A percentile compares a stretch with the other conserved stretches of the same genome.
phyloP scores from a whole-genome alignment of 2,888 invertebrate species.

The Metopia argyrocephala region DNA sequence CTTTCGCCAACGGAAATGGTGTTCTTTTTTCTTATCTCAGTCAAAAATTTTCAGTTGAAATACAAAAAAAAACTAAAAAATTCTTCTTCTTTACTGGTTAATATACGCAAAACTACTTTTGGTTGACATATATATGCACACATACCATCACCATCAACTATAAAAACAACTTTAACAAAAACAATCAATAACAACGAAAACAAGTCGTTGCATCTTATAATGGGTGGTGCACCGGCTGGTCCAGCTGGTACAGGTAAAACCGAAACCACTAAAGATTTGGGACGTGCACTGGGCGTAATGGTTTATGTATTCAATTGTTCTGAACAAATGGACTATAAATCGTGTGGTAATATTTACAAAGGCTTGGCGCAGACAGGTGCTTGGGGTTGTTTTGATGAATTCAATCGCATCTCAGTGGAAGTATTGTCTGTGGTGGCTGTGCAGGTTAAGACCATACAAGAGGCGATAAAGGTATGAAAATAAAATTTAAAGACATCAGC shows the following conservation, averaged over 20 bases:
- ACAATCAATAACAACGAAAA: conserved; percentile 21
- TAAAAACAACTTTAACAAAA: conserved; percentile 4
- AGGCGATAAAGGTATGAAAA: conserved; percentile 87
- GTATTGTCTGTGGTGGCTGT: conserved; percentile 97
- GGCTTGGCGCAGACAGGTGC: conserved; percentile 95
- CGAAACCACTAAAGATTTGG: conserved; percentile 98
- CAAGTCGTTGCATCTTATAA: conserved; percentile 91
- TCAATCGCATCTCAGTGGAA: conserved; percentile 97
- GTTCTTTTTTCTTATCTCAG: neutral
- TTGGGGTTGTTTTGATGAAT: conserved; percentile 99
- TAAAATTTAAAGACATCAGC: neutral
- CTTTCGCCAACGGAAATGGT: neutral
- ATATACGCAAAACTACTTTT: conserved; percentile 52
- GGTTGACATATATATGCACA: conserved; percentile 7
- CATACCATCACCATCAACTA: neutral
- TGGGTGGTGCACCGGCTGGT: conserved; percentile 98
- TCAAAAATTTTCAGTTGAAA: neutral
- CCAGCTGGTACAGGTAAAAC: conserved; percentile 98
- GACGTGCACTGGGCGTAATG: conserved; percentile 97
- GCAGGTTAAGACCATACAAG: conserved; percentile 92
- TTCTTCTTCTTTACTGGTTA: neutral
- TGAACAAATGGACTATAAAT: conserved; percentile 98
- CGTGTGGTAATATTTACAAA: conserved; percentile 97
- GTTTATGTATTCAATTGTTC: conserved; percentile 98
- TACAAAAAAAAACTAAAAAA: neutral